Base-by-base conservation (phyloP, 2,888 invertebrate genomes). In the Drosophila tanythrix region DNA sequence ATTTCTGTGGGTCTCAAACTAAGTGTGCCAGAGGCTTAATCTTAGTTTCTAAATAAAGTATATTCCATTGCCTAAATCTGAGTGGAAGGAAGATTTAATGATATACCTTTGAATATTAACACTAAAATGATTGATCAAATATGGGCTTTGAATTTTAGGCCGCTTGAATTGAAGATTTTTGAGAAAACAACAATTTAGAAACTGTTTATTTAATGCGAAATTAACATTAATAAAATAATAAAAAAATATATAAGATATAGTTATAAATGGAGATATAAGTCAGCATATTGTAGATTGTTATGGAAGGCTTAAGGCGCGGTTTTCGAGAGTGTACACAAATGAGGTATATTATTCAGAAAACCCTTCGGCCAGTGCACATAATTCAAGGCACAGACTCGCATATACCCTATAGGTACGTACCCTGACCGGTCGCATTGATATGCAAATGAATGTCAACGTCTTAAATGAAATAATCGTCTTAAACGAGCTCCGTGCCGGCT, bases 381-480 rank as follows among this genome's bases (percentile, higher is more conserved):
- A 3, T 55, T 29, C 11, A n/a, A 27, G 51, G 11, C 35, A 13
- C 11, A 33, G 29, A 18, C 25, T 29, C 10, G n/a, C 5, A 27
- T 46, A 68, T 55, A 56, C 65, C 13, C 43, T 27, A 15, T 18
- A n/a, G 48, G 67, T 57, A 78, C 79, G 67, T 57, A 78, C 79
- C 62, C 61, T 66, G 53, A 57, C 61, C 52, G 25, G 35, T 15
- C 70, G 50, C 77, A 73, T 82, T 89, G 81, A 84, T 87, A 88
- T 88, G 91, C 89, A 91, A 90, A 90, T 90, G 90, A 91, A 91
- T 91, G 90, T 90, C 91, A 91, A 79, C 89, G 77, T 85, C 88
- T 87, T 88, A 82, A 89, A 91, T 90, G 85, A 87, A 90, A 90
- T 91, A 90, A 90, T 90, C 82, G 79, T 83, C 91, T 90, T 90